These are phyloP conservation scores for Aradus depressus DNA, from an alignment of 2,888 invertebrate genomes.

Conservation along the genomic window DNA sequence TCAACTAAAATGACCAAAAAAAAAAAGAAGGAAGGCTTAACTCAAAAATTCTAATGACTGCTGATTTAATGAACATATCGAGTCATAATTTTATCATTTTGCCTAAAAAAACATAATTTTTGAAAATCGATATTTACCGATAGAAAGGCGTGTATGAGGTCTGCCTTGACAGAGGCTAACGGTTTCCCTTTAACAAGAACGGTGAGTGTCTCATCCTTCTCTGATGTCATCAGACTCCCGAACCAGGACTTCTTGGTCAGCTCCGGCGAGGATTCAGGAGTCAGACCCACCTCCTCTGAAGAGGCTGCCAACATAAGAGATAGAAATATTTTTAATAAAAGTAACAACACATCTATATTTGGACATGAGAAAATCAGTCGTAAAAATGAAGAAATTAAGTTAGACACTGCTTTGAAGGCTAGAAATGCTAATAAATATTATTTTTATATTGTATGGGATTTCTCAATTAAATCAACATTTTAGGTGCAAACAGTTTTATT, in stretches of 20 bases:
- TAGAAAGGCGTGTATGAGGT: slow-evolving; percentile 94
- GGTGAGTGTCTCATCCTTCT: slow-evolving; percentile 94
- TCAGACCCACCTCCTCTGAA: slow-evolving; percentile 81
- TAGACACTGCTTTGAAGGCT: no score
- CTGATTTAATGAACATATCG: no score
- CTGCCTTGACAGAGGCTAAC: slow-evolving; percentile 92
- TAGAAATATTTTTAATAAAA: neutral
- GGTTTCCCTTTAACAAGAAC: slow-evolving; percentile 94
- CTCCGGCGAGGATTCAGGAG: slow-evolving; percentile 92
- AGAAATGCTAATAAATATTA: neutral
- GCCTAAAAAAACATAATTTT: slow-evolving; percentile 2
- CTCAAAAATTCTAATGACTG: no score
- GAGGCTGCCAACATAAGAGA: slow-evolving; percentile 47
- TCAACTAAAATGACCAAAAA: neutral
- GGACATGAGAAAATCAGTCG: neutral
- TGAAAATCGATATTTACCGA: slow-evolving; percentile 63
- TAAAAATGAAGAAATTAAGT: no score
- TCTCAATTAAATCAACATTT: no score
- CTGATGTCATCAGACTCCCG: slow-evolving; percentile 92
- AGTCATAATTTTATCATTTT: slow-evolving; percentile 5
- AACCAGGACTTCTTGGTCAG: slow-evolving; percentile 98
- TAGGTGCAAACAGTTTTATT: no score
- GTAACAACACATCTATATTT: slow-evolving; percentile 6
- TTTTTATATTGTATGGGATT: no score
- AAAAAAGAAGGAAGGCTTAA: no score